These are phyloP conservation scores for Nannospalax galili DNA, from an alignment of 2,113 vertebrate species.

Conservation along the genomic window DNA sequence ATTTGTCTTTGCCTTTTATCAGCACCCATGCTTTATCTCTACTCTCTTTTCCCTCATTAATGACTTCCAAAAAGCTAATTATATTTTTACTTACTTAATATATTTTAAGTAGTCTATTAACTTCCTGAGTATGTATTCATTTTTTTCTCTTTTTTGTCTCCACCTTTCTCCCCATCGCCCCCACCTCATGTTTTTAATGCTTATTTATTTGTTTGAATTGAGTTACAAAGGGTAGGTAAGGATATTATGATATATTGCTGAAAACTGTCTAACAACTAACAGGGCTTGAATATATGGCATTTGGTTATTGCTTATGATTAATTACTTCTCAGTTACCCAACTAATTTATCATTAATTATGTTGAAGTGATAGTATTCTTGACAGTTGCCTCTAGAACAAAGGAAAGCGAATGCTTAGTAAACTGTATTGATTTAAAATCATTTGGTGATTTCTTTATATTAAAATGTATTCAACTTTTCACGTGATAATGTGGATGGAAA, in stretches of 20 bases:
- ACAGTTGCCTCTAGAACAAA: not conserved
- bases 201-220: not conserved
- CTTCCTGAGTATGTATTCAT: not conserved
- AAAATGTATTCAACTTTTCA: not conserved
- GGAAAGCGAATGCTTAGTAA: not conserved
- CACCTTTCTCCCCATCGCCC: not conserved
- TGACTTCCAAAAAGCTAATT: not conserved
- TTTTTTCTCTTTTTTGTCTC: not conserved
- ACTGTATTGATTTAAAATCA: not conserved
- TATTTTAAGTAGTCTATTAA: not conserved
- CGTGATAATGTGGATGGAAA: not conserved
- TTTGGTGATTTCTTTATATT: not conserved
- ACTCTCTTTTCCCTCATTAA: too few species aligned
- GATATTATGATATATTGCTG: not conserved
- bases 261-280: not conserved
- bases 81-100: not conserved
- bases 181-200: not conserved
- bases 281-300: not conserved
- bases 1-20: too few species aligned
- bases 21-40: too few species aligned
- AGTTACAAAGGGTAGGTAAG: not conserved
- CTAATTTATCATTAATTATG: not conserved
- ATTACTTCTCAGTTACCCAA: fast-evolving
- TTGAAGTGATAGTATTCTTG: not conserved
- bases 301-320: fast-evolving